A percentile compares a stretch with the other conserved stretches of the same genome.
These are phyloP conservation scores for Vulpes lagopus DNA, from an alignment of 2,113 vertebrate species.

Conservation along the genomic window DNA sequence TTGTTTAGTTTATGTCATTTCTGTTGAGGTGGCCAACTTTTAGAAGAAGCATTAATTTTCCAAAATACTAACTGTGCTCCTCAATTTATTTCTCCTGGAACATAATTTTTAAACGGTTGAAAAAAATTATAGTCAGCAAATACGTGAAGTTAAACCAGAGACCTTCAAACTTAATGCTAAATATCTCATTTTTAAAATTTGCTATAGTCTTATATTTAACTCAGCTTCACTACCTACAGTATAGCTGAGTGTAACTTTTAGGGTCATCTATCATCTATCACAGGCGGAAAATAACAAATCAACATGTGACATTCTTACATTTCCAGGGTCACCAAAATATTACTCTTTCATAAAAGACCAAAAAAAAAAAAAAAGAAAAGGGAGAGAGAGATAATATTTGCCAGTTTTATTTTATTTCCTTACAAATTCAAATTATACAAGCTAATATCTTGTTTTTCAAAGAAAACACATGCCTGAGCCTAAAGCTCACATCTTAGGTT, in stretches of 20 bases:
- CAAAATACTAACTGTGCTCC: neutral
- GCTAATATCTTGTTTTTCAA: constrained; percentile 1
- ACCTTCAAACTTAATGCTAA: neutral
- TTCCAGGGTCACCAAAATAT: constrained; percentile 23
- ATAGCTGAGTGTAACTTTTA: neutral
- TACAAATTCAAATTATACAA: constrained; percentile 40
- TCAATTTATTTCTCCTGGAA: constrained; percentile 33
- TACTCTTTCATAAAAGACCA: constrained; percentile 26
- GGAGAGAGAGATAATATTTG: neutral
- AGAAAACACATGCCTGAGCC: neutral
- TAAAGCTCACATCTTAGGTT: neutral
- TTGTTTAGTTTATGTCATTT: neutral
- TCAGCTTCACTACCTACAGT: neutral
- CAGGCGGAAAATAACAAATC: constrained; percentile 47
- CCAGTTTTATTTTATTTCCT: constrained; percentile 33
- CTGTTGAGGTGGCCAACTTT: neutral
- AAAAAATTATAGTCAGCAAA: neutral
- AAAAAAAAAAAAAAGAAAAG: neutral
- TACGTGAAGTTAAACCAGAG: neutral
- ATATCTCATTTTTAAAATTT: constrained; percentile 11
- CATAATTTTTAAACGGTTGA: neutral
- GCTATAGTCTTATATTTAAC: neutral
- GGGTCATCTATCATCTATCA: neutral
- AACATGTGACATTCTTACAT: neutral
- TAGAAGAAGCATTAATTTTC: constrained; percentile 8